A percentile compares a stretch with the other conserved stretches of the same genome.
Conservation (phyloP, 2,888 invertebrate species). For the Cordilura impudica region DNA sequence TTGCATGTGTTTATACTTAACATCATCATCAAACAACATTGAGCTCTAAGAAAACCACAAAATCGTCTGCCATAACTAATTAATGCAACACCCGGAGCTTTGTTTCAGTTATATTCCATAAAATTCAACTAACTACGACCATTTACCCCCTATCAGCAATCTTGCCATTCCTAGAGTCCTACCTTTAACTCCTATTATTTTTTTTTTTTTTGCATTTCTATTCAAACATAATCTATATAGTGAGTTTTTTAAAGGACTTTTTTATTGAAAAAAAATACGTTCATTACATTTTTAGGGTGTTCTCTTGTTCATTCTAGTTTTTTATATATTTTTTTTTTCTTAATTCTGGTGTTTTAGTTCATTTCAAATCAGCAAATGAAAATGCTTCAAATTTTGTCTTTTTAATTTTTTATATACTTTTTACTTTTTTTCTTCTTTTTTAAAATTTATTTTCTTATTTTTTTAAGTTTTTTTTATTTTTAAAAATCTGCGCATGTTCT, state of each 20-base stretch:
- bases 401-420: constrained; percentile 67
- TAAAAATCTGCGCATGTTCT: constrained; percentile 60
- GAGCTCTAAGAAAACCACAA: constrained; percentile 72
- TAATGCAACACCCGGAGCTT: constrained; percentile 71
- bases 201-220: constrained; percentile 37
- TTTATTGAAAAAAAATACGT: constrained; percentile 5
- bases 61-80: constrained; percentile 77
- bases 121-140: constrained; percentile 69
- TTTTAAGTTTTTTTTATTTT: constrained; percentile 53
- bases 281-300: constrained; percentile 63
- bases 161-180: neutral
- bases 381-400: constrained; percentile 75
- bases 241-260: constrained; percentile 14
- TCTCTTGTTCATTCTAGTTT: constrained; percentile 66
- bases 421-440: constrained; percentile 34
- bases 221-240: constrained; percentile 40
- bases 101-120: constrained; percentile 65
- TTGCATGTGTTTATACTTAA: constrained; percentile 40
- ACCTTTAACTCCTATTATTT: constrained; percentile 59
- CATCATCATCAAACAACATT: constrained; percentile 65
- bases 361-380: constrained; percentile 73
- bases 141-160: constrained; percentile 64
- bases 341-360: constrained; percentile 21
- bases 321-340: constrained; percentile 21
- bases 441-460: constrained; percentile 70